Evolutionary conservation across 2,113 vertebrate genomes (phyloP), one percentile per base, ranked within the genome.

Genomic region (Phylloscopus trochiloides): DNA sequence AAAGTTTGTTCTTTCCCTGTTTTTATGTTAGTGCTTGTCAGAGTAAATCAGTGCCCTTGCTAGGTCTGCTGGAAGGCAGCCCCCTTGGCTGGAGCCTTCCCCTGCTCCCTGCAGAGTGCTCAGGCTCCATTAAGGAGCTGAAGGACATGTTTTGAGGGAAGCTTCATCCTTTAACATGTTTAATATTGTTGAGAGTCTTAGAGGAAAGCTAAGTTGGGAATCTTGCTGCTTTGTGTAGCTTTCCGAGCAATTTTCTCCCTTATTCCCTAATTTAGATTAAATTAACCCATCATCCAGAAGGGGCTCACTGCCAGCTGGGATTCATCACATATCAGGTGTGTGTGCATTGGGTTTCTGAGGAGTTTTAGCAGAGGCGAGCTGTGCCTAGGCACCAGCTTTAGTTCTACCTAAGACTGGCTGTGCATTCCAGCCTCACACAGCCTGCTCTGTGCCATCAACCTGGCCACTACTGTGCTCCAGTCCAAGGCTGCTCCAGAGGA

Each of bases 11-110:
- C 86, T 96, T 63, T 18, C 14, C 57, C 19, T 66, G 59, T 80
- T 89, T 94, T n/a, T 71, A 25, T 73, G 82, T 76, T 75, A 34
- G 45, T 76, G 61, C 66, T 59, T 96, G 87, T 96, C 92, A 89
- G 70, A 88, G 50, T 34, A 12, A 73, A 91, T 88, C 76, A 88
- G 92, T 90, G 70, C 88, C 79, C 90, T 76, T 92, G 93, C 76
- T 50, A 94, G 90, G 92, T 96, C 93, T 95, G 70, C 89, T 97
- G 94, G 92, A 97, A 93, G 77, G 86, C 88, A 94, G 45, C 47
- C 29, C 67, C 70, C 74, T 73, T 85, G 66, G 58, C 80, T 90
- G 79, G 67, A 75, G 81, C 55, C 40, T 40, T 40, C 40, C 40
- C 40, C 38, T 40, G 89, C 92, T 93, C 93, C 94, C 89, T 62